Evolutionary conservation across 2,888 invertebrate species (phyloP), one percentile per base, ranked within the genome.

Genomic region (Eilema caniola): DNA sequence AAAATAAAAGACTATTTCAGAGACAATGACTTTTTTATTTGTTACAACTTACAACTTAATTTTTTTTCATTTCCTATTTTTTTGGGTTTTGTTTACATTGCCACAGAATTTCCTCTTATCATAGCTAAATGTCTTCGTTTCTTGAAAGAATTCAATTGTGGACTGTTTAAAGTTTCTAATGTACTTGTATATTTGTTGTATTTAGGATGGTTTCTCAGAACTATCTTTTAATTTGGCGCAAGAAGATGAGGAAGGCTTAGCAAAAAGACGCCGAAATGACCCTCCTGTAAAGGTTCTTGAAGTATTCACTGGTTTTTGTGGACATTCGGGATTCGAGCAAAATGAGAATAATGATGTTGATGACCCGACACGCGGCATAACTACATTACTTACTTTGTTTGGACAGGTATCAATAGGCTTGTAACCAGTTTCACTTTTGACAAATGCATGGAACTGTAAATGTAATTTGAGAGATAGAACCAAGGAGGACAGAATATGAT

Each of bases 281-380:
- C 12, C 23, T 4, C n/a, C 3, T 10, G 4, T 53, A n/a, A 31
- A 23, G 2, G 53, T 56, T 56, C 16, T 65, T 10, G 64, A n/a
- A 8, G 53, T 65, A 53, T 25, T 65, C 1, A 56, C 64, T 14
- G 31, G 4, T 53, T 37, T 66, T 4, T 28, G 23, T 16, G 57
- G 53, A 33, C 66, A 66, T 33, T 23, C 10, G 20, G 66, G 4
- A 33, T 57, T 66, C 14, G 66, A 57, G 33, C 66, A 66, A 11
- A 16, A 37, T 57, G 66, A 20, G 5, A 31, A 24, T 24, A 33
- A 5, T 24, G 66, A 57, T 11, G 20, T 24, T 24, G 57, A 11
- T 10, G 20, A 5, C 0, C 33, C 61, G 3, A 28, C 16, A 20
- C 5, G 20, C 20, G 16, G 20, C 3, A 3, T 7, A 28, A 10